These are phyloP conservation scores for Chaitophorus viminalis DNA, from an alignment of 2,888 invertebrate genomes.

Conservation along the genomic window DNA sequence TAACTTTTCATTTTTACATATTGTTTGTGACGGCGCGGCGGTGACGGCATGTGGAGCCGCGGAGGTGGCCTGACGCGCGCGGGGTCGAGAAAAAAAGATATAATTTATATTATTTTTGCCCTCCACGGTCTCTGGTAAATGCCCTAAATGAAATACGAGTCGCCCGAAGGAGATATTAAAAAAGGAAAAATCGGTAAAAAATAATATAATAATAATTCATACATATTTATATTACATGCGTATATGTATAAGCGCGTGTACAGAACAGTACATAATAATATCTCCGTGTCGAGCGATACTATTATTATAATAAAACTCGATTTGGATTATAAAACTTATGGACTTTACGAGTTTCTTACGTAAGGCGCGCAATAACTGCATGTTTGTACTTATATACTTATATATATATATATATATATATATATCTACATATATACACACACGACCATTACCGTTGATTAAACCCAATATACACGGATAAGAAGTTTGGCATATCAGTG, in stretches of 20 bases:
- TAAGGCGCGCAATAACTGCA: conserved; percentile 16
- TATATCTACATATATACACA: background rate
- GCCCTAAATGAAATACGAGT: conserved; percentile 51
- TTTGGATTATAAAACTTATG: conserved; percentile 47
- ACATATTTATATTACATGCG: conserved; percentile 14
- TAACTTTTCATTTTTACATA: conserved; percentile 62
- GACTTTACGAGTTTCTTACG: conserved; percentile 49
- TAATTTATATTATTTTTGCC: conserved; percentile 58
- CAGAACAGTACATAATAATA: conserved; percentile 9
- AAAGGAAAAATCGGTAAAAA: conserved; percentile 11
- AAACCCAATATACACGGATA: conserved; percentile 29
- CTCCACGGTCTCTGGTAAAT: conserved; percentile 43
- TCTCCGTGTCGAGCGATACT: conserved; percentile 21
- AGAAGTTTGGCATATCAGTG: conserved; percentile 26
- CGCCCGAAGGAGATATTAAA: conserved; percentile 43
- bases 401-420: too few species aligned
- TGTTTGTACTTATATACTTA: background rate
- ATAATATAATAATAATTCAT: background rate
- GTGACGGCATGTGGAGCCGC: background rate
- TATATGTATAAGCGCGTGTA: background rate
- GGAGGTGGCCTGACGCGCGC: background rate
- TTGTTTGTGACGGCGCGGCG: conserved; percentile 50
- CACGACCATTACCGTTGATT: conserved; percentile 59
- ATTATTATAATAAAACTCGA: conserved; percentile 46
- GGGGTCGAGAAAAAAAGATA: conserved; percentile 24